These are phyloP conservation scores for Cranoglanis bouderius DNA, from an alignment of 2,113 vertebrate genomes.

Conservation along the genomic window DNA sequence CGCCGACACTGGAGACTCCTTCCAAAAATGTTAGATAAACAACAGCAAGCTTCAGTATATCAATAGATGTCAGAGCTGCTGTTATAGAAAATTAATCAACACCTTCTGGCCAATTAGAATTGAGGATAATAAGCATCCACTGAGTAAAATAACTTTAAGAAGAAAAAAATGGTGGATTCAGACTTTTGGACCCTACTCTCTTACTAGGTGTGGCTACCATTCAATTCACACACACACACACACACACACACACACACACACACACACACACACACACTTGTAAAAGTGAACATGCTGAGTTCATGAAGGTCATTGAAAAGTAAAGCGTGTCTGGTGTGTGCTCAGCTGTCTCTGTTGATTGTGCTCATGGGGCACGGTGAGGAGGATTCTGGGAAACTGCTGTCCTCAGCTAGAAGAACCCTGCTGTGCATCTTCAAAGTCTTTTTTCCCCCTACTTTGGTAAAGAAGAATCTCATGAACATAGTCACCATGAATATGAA, in stretches of 20 bases:
- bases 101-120: not conserved
- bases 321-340: not conserved
- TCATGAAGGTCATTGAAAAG: slow-evolving; percentile 5
- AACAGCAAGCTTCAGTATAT: no score
- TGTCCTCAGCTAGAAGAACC: slow-evolving; percentile 1
- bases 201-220: not conserved
- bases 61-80: not conserved
- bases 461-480: not conserved
- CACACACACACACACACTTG: not conserved
- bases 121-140: not conserved
- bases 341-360: not conserved
- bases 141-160: not conserved
- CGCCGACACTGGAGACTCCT: not conserved
- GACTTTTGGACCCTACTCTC: not conserved
- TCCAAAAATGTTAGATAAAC: not conserved
- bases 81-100: not conserved
- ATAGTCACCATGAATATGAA: not conserved
- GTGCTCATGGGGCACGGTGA: not conserved
- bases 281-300: not conserved
- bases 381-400: slow-evolving; percentile 37
- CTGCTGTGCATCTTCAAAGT: not conserved
- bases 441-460: not conserved
- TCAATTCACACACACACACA: not conserved
- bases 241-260: slow-evolving; percentile 22
- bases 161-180: not conserved